A percentile compares a stretch with the other conserved stretches of the same genome.
Conservation (phyloP, 2,797 vertebrate species). For the Cuculus canorus region DNA sequence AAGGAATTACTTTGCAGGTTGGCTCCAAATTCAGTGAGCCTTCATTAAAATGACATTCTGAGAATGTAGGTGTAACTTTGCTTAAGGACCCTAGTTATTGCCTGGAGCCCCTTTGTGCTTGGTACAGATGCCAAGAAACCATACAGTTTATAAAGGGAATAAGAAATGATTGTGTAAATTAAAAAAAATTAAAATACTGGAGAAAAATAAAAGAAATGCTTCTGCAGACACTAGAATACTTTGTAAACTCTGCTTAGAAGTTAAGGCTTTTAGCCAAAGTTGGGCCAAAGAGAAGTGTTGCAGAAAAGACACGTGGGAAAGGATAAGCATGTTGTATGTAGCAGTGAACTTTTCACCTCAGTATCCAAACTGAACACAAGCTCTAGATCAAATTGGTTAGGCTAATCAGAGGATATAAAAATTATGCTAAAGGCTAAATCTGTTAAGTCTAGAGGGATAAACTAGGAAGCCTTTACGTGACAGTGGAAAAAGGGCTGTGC, state of each 20-base stretch:
- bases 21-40: neutral
- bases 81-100: neutral
- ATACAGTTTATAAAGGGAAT: neutral
- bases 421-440: neutral
- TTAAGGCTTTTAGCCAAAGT: neutral
- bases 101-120: neutral
- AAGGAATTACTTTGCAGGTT: neutral
- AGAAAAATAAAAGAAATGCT: neutral
- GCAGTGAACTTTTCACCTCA: neutral
- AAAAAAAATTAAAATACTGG: neutral
- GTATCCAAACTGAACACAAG: neutral
- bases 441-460: neutral
- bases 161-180: neutral
- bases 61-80: neutral
- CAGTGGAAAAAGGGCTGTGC: neutral
- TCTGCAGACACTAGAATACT: neutral
- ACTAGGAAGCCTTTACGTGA: neutral
- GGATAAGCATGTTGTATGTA: neutral
- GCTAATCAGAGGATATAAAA: neutral
- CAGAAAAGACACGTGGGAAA: neutral
- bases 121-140: neutral
- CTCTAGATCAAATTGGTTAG: neutral
- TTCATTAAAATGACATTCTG: neutral
- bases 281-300: neutral
- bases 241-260: neutral